Percentiles rank a stretch among this genome's conserved stretches.
These are phyloP conservation scores for Tylochromis polylepis DNA, from an alignment of 2,113 vertebrate species.

Conservation along the genomic window DNA sequence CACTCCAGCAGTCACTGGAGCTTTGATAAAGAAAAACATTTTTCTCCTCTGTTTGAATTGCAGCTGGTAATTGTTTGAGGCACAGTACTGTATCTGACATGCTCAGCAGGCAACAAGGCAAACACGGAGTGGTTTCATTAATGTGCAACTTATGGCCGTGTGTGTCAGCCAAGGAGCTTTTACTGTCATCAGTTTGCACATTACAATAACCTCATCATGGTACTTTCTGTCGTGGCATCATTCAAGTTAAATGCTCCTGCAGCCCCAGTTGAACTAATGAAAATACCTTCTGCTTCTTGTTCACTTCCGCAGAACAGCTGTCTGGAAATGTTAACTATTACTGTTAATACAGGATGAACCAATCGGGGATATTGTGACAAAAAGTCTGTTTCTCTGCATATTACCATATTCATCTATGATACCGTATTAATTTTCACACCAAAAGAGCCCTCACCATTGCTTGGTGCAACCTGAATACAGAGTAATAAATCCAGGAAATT, in stretches of 20 bases:
- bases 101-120: constrained; percentile 30
- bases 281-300: background rate
- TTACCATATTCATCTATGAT: background rate
- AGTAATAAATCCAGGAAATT: background rate
- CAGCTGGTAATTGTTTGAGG: constrained; percentile 16
- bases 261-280: background rate
- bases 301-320: background rate
- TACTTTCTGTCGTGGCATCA: constrained; percentile 17
- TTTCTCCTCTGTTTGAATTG: constrained; percentile 1
- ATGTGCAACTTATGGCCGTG: background rate
- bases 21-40: constrained; percentile 7
- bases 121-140: constrained; percentile 31
- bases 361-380: background rate
- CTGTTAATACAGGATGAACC: constrained; percentile 4
- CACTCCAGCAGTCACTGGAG: background rate
- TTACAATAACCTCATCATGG: constrained; percentile 19
- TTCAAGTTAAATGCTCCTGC: constrained; percentile 2
- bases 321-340: constrained; percentile 4
- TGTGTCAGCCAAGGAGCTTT: constrained; percentile 7
- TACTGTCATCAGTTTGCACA: constrained; percentile 11
- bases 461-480: background rate
- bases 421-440: background rate
- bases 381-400: background rate
- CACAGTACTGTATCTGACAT: constrained; percentile 3
- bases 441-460: background rate